Conservation (phyloP, 1,140 invertebrate genomes). For the Cherax destructor region DNA sequence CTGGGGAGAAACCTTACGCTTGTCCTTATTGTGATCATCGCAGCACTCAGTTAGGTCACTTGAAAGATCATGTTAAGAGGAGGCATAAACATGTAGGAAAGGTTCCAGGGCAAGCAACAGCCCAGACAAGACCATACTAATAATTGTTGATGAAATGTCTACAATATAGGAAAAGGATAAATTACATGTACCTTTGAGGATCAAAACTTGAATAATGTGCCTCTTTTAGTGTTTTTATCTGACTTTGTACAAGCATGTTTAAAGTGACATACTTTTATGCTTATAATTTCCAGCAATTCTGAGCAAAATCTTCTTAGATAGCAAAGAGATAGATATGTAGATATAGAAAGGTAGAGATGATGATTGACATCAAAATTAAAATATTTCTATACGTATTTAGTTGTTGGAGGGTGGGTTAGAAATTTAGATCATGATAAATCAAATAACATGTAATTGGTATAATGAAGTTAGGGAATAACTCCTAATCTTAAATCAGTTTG, state of each 20-base stretch:
- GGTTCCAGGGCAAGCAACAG: conserved; percentile 4
- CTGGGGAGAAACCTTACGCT: conserved; percentile 52
- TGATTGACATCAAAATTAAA: no score
- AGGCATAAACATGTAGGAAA: conserved; percentile 27
- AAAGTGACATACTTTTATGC: neutral
- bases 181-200: neutral
- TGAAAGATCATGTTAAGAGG: conserved; percentile 47
- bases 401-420: no score
- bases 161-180: neutral
- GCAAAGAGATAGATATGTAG: no score
- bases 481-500: no score
- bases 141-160: neutral
- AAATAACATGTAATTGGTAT: no score
- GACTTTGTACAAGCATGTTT: no score
- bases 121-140: conserved; percentile 1
- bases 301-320: no score
- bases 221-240: no score
- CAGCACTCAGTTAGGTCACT: conserved; percentile 46
- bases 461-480: no score
- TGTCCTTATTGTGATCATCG: conserved; percentile 52
- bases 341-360: no score
- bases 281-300: neutral
- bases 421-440: no score
- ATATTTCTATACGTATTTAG: no score
- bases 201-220: neutral